Evolutionary conservation across 2,797 vertebrate genomes (phyloP).

Genomic region (Ispidina lecontei): DNA sequence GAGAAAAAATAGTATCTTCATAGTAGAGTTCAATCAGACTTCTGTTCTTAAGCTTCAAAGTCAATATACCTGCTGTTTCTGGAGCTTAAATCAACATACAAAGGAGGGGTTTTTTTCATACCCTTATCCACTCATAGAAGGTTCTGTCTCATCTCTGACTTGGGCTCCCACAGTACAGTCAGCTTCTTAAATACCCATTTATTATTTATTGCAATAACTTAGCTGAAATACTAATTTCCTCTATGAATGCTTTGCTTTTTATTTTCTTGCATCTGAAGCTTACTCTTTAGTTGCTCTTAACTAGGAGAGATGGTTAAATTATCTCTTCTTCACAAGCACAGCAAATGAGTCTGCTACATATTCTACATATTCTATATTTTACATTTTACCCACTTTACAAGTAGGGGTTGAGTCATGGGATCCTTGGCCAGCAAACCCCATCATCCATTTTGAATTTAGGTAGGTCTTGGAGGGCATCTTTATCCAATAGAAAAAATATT

Average conservation of each 20-base stretch:
- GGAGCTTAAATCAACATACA: not conserved
- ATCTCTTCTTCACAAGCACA: not conserved
- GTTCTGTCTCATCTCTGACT: not conserved
- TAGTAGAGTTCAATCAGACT: not conserved
- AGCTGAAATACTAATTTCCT: not conserved
- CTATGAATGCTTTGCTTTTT: not conserved
- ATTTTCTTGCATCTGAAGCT: not conserved
- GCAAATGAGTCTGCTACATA: not conserved
- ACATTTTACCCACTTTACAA: not conserved
- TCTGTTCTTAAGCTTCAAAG: not conserved
- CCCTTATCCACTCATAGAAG: not conserved
- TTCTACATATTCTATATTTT: not conserved
- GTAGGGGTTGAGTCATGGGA: not conserved
- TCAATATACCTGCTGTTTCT: not conserved
- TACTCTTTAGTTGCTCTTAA: not conserved
- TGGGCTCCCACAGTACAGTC: not conserved
- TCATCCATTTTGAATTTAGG: not conserved
- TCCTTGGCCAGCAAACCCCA: not conserved
- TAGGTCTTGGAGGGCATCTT: not conserved
- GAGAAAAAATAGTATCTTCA: not conserved
- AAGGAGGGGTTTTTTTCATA: not conserved
- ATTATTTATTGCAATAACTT: slow-evolving; percentile 11
- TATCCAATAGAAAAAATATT: not conserved
- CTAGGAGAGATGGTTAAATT: not conserved
- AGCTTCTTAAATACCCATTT: not conserved